Conservation (phyloP, 2,113 vertebrate genomes). For the Mohoua ochrocephala region DNA sequence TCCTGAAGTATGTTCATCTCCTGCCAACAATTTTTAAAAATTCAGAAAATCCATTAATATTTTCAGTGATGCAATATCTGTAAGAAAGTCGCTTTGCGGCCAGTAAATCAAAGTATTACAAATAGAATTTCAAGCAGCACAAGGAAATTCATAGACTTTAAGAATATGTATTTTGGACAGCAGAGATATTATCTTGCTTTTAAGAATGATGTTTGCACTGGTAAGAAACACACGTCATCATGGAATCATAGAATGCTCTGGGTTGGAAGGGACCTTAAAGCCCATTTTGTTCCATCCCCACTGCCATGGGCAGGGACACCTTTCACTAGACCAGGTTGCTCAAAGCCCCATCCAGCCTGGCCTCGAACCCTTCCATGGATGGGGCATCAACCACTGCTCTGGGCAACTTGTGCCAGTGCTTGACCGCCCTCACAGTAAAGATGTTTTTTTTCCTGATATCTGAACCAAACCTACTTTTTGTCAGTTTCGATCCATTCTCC, state of each 20-base stretch:
- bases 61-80: background rate
- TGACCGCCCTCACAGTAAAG: rapidly evolving
- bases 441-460: background rate
- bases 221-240: background rate
- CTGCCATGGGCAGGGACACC: background rate
- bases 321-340: background rate
- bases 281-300: background rate
- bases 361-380: background rate
- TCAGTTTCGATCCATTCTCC: background rate
- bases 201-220: background rate
- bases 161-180: background rate
- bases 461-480: background rate
- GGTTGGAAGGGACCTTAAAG: background rate
- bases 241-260: background rate
- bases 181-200: background rate
- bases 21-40: background rate
- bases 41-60: background rate
- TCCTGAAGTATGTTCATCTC: background rate
- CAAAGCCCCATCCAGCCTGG: background rate
- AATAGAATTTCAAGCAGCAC: background rate
- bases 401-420: background rate
- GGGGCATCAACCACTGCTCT: background rate
- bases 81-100: background rate
- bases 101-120: background rate
- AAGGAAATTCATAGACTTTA: background rate